Percentiles rank a stretch among this genome's conserved stretches.
Evolutionary conservation across 92 coral and sea anemone genomes (phyloP).

Genomic region (Epizoanthus illoricatus): DNA sequence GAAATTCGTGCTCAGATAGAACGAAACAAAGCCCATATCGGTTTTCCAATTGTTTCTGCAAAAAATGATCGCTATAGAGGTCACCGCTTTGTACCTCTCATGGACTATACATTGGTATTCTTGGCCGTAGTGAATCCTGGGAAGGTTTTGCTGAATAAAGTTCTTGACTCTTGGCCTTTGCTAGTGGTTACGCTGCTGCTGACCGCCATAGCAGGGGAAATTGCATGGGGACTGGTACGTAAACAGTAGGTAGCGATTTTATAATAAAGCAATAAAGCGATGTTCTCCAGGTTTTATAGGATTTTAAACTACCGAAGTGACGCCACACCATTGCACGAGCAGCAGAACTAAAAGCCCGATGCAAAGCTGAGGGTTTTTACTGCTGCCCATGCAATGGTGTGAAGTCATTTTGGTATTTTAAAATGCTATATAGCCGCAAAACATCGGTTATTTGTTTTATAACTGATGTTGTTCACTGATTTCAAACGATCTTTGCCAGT

Average conservation of each 20-base stretch:
- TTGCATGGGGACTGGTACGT: slow-evolving; percentile 3
- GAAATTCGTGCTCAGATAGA: background rate
- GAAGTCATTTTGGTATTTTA: too few species aligned
- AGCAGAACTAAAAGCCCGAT: too few species aligned
- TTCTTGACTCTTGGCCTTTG: slow-evolving; percentile 7
- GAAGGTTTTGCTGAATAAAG: background rate
- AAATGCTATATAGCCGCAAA: too few species aligned
- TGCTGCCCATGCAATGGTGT: too few species aligned
- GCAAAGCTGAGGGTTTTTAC: too few species aligned
- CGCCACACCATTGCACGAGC: too few species aligned
- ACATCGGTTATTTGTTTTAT: background rate
- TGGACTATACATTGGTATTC: background rate
- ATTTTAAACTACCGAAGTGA: too few species aligned
- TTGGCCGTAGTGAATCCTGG: slow-evolving; percentile 16
- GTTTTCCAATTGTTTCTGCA: background rate
- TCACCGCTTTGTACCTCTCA: background rate
- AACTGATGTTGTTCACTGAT: too few species aligned
- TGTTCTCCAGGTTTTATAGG: too few species aligned
- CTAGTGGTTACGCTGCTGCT: background rate
- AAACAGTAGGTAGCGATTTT: background rate
- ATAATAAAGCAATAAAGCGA: background rate
- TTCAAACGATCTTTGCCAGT: too few species aligned
- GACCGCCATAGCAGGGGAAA: background rate
- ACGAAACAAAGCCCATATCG: background rate
- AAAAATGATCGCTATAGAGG: background rate